phyloP scores from a whole-genome alignment of 2,888 invertebrate genomes.

The Beris morrisii region DNA sequence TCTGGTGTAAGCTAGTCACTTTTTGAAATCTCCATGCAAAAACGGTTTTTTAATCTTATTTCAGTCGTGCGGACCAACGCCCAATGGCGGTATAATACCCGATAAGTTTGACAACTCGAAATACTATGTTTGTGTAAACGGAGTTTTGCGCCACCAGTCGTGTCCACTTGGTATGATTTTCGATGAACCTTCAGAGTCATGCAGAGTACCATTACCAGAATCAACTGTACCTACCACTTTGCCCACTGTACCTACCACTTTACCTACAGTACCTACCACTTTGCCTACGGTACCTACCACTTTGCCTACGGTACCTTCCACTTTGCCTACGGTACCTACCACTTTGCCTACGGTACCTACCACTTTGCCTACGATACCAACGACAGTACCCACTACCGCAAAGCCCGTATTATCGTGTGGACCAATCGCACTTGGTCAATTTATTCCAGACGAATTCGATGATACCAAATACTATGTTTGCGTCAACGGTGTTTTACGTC shows the following conservation, averaged over 20 bases:
- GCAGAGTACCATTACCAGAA: too few relatives aligned
- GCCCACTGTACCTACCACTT: too few relatives aligned
- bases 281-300: too few relatives aligned
- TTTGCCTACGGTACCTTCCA: too few relatives aligned
- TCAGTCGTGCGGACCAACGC: not conserved
- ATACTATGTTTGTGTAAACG: conserved; percentile 13
- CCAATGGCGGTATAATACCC: conserved; percentile 12
- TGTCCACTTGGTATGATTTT: not conserved
- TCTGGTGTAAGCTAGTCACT: too few relatives aligned
- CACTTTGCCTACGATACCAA: too few relatives aligned
- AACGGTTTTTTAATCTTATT: not conserved
- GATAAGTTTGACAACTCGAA: conserved; percentile 12
- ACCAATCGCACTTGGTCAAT: not conserved
- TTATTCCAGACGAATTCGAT: not conserved
- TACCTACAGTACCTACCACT: too few relatives aligned
- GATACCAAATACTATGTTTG: conserved; percentile 21
- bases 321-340: too few relatives aligned
- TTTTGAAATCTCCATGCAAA: too few relatives aligned
- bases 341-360: too few relatives aligned
- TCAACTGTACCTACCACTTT: too few relatives aligned
- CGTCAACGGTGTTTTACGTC: not conserved
- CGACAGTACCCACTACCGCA: too few relatives aligned
- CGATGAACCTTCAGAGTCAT: not conserved
- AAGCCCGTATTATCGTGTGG: not conserved
- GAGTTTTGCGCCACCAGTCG: conserved; percentile 9